These are phyloP conservation scores for Python bivittatus DNA, from an alignment of 2,113 vertebrate genomes.

Conservation along the genomic window DNA sequence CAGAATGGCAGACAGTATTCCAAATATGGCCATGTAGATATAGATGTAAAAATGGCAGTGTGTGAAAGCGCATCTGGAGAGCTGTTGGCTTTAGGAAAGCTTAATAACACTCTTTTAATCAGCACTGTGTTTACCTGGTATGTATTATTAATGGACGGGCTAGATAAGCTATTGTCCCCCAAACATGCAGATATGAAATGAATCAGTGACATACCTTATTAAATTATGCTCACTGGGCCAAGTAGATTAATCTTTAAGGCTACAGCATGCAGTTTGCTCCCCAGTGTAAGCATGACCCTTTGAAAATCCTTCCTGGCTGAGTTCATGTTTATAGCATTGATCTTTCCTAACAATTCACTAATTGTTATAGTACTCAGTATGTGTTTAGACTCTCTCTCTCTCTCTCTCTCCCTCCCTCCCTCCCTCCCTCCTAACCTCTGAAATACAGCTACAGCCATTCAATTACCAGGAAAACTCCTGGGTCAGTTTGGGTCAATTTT, in stretches of 20 bases:
- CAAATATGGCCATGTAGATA: neutral
- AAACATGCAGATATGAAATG: conserved; percentile 54
- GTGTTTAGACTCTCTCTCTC: conserved; percentile 34
- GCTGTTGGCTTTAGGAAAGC: neutral
- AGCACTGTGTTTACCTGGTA: conserved; percentile 53
- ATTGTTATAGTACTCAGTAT: conserved; percentile 4
- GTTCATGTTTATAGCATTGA: conserved; percentile 51
- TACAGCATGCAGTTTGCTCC: conserved; percentile 39
- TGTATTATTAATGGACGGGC: conserved; percentile 57
- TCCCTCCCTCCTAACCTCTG: conserved; percentile 10
- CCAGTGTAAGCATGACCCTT: conserved; percentile 19
- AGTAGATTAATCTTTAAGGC: conserved; percentile 57
- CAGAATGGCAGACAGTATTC: neutral
- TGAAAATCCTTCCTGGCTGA: conserved; percentile 20
- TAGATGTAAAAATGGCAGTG: neutral
- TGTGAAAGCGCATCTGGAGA: neutral
- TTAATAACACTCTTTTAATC: conserved; percentile 47
- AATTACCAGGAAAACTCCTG: neutral
- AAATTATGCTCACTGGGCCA: conserved; percentile 55
- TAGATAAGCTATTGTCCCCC: conserved; percentile 40
- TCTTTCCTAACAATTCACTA: conserved; percentile 54
- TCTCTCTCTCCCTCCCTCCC: neutral
- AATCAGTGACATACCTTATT: conserved; percentile 65
- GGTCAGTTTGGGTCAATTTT: neutral
- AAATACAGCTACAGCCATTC: neutral